Conservation (phyloP, 2,113 vertebrate genomes). For the Onychostruthus taczanowskii region DNA sequence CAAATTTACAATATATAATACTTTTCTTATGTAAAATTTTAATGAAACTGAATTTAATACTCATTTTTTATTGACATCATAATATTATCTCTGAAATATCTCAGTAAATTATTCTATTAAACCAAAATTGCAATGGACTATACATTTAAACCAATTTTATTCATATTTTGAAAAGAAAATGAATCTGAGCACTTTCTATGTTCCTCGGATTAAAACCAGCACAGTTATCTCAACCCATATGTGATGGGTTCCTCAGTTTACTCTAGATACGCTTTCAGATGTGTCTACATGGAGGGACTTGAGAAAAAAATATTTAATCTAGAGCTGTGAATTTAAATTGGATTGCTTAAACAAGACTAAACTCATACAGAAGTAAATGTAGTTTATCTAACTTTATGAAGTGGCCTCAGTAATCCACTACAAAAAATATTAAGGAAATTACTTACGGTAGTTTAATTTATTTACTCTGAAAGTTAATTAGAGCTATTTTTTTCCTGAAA, state of each 20-base stretch:
- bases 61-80: neutral
- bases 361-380: neutral
- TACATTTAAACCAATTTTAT: neutral
- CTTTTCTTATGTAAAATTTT: neutral
- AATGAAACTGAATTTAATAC: neutral
- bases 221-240: neutral
- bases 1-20: neutral
- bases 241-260: neutral
- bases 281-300: neutral
- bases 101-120: neutral
- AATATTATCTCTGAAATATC: neutral
- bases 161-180: neutral
- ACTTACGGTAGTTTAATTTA: neutral
- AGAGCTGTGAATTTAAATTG: neutral
- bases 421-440: neutral
- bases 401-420: neutral
- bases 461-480: neutral
- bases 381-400: neutral
- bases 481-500: neutral
- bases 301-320: neutral
- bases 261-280: neutral
- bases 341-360: neutral
- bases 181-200: neutral
- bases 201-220: neutral
- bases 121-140: neutral